phyloP scores from a whole-genome alignment of 2,113 vertebrate genomes.

The Puntigrus tetrazona region DNA sequence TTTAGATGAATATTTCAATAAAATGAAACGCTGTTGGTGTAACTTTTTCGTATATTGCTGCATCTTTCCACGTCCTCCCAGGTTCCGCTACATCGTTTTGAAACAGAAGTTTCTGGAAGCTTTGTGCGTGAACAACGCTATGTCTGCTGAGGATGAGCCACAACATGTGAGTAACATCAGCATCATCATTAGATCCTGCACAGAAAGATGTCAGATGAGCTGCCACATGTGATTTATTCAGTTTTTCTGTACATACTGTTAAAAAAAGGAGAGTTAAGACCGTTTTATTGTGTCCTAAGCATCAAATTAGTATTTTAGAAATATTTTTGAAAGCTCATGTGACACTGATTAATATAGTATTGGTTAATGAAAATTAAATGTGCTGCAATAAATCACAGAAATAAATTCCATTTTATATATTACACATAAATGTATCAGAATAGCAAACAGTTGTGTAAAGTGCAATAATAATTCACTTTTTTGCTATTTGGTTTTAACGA shows the following conservation, averaged over 20 bases:
- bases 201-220: not conserved
- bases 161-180: conserved; percentile 84
- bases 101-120: conserved; percentile 99
- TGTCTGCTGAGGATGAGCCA: conserved; percentile 94
- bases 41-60: not conserved
- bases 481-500: too few species aligned
- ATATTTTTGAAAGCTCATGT: not conserved
- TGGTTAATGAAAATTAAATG: not conserved
- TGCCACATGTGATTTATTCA: not conserved
- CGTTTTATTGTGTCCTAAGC: not conserved
- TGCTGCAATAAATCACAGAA: not conserved
- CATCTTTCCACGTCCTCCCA: not conserved
- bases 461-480: not conserved
- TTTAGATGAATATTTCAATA: not conserved
- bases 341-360: not conserved
- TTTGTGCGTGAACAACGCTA: conserved; percentile 96
- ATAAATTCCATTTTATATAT: not conserved
- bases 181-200: not conserved
- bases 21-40: not conserved
- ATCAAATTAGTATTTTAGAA: not conserved
- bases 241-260: not conserved
- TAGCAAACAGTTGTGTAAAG: not conserved
- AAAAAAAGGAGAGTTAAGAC: not conserved
- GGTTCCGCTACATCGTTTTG: conserved; percentile 94
- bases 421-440: not conserved